Evolutionary conservation across 1,140 invertebrate genomes (phyloP).

Genomic region (Watersipora subatra): DNA sequence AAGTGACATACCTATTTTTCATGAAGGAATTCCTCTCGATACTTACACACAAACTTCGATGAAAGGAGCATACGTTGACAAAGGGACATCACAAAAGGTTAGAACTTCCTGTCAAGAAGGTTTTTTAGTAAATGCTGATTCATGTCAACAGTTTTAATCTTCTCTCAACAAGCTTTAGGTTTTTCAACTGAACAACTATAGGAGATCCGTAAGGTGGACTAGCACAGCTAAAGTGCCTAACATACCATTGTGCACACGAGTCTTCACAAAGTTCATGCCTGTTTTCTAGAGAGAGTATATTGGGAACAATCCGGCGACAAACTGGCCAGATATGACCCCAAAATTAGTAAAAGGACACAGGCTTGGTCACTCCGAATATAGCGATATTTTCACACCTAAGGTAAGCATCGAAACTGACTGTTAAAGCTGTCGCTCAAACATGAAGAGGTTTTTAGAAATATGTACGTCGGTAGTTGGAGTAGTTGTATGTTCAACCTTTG

Average conservation of each 20-base stretch:
- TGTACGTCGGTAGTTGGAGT: background rate
- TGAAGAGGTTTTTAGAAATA: background rate
- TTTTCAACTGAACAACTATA: too few species aligned
- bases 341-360: background rate
- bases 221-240: too few species aligned
- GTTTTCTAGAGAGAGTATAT: background rate
- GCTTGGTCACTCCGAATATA: background rate
- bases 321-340: background rate
- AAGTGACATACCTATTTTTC: background rate
- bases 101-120: too few species aligned
- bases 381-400: background rate
- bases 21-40: background rate
- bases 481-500: background rate
- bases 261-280: too few species aligned
- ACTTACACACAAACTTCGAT: background rate
- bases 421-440: background rate
- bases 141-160: too few species aligned
- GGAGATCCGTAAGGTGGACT: too few species aligned
- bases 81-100: background rate
- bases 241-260: too few species aligned
- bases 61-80: background rate
- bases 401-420: too few species aligned
- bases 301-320: background rate
- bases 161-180: too few species aligned
- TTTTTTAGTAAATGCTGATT: too few species aligned